These are phyloP conservation scores for Porphyrio hochstetteri DNA, from an alignment of 2,113 vertebrate species.

Conservation along the genomic window DNA sequence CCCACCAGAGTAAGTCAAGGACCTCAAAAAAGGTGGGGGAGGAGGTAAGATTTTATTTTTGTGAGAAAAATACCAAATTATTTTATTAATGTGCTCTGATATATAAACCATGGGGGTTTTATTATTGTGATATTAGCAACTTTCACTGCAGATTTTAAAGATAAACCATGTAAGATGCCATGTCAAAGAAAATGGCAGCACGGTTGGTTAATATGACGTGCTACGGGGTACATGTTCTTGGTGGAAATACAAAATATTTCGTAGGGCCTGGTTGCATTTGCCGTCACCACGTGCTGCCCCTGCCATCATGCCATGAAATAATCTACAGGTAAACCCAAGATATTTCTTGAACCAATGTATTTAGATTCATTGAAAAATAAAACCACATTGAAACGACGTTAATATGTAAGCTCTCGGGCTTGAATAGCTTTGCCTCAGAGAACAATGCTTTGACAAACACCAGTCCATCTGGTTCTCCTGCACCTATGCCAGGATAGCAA, in stretches of 20 bases:
- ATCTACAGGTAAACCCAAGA: not conserved
- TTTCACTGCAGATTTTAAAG: not conserved
- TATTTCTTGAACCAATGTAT: not conserved
- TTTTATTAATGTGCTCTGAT: not conserved
- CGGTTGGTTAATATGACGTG: not conserved
- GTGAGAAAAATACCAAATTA: not conserved
- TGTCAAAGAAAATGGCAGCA: not conserved
- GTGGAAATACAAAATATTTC: not conserved
- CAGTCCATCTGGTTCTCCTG: not conserved
- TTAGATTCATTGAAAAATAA: not conserved
- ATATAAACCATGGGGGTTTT: not conserved
- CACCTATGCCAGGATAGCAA: not conserved
- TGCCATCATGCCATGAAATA: not conserved
- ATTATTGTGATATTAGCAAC: not conserved
- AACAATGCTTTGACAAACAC: not conserved
- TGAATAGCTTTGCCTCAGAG: not conserved
- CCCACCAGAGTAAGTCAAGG: not conserved
- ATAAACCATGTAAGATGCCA: not conserved
- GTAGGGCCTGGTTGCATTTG: not conserved
- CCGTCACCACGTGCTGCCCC: not conserved
- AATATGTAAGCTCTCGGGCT: not conserved
- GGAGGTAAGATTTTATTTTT: not conserved
- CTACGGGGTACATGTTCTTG: not conserved
- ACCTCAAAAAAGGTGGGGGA: not conserved
- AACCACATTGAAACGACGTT: not conserved